A percentile compares a stretch with the other conserved stretches of the same genome.
Evolutionary conservation across 2,113 vertebrate species (phyloP).

Genomic region (Sebastes fasciatus): DNA sequence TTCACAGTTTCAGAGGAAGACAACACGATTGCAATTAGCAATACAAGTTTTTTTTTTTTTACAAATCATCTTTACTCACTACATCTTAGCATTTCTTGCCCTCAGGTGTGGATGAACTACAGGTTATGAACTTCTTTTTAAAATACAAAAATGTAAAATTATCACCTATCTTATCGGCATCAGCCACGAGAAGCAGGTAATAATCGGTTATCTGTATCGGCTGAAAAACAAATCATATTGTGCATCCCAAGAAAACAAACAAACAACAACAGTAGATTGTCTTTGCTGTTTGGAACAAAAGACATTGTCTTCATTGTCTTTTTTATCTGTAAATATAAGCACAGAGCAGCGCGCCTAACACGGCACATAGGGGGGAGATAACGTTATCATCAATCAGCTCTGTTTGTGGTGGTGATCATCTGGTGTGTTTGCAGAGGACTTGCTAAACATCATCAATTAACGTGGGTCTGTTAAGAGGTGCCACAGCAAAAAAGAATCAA

Average conservation of each 20-base stretch:
- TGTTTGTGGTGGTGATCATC: constrained; percentile 17
- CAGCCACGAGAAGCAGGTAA: too few species aligned
- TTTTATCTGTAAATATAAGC: constrained; percentile 16
- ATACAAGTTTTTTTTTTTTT: too few species aligned
- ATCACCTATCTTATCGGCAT: too few species aligned
- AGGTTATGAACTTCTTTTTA: too few species aligned
- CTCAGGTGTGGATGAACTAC: too few species aligned
- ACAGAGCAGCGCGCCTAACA: neutral
- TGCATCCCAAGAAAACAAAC: neutral
- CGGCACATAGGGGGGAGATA: constrained; percentile 3
- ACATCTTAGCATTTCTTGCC: too few species aligned
- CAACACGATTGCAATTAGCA: too few species aligned
- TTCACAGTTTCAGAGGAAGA: too few species aligned
- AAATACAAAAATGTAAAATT: too few species aligned
- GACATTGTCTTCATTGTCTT: neutral
- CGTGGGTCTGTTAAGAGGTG: neutral
- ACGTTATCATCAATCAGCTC: constrained; percentile 31
- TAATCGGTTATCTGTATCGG: too few species aligned
- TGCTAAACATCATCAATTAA: constrained; percentile 31
- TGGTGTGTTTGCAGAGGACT: constrained; percentile 34
- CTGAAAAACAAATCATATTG: too few species aligned
- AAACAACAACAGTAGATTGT: neutral
- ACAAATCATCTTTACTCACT: too few species aligned
- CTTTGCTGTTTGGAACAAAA: neutral
- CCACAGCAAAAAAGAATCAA: constrained; percentile 1